Evolutionary conservation across 2,888 invertebrate species (phyloP), one percentile per base, ranked within the genome.

Genomic region (Mycalesis mineus): DNA sequence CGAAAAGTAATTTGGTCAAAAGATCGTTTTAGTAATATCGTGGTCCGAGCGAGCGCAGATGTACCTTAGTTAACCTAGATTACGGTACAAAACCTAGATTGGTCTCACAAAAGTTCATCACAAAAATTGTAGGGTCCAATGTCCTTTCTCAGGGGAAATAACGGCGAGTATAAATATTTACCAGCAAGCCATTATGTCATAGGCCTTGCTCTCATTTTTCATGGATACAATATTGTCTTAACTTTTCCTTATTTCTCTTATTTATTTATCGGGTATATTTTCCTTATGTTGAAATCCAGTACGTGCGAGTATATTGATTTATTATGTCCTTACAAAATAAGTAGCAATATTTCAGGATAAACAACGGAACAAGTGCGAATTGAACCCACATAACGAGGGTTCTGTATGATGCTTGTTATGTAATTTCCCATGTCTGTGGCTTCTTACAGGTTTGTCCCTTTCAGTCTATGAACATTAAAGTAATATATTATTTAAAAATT

Each of bases 261-360:
- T 33, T 33, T 47, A 47, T 47, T 45, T 28, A 29, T 44, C n/a
- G 28, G 22, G 42, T 42, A 42, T 22, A 36, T 42, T 28, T 42
- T n/a, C n/a, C 42, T 42, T 22, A 42, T 42, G 22, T 11, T 42
- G 17, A 11, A 44, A 7, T 22, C 22, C 5, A 4, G 22, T 22
- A 22, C 22, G n/a, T n/a, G n/a, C n/a, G n/a, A n/a, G n/a, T n/a
- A n/a, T n/a, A 11, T 36, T 36, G 33, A 36, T 36, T 9, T 36
- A 11, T 36, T 11, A 22, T 5, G 5, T 22, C 5, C 22, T 4
- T 22, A 22, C 22, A 5, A 22, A 22, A 4, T 22, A 22, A 22
- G 3, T 22, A 22, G 22, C 22, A 22, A 22, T 22, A 22, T 22
- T 22, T 22, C 3, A 22, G 22, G 22, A 2, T 22, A 22, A 22